Evolutionary conservation across 2,113 vertebrate species (phyloP).

Genomic region (Erythrocercus mccallii): DNA sequence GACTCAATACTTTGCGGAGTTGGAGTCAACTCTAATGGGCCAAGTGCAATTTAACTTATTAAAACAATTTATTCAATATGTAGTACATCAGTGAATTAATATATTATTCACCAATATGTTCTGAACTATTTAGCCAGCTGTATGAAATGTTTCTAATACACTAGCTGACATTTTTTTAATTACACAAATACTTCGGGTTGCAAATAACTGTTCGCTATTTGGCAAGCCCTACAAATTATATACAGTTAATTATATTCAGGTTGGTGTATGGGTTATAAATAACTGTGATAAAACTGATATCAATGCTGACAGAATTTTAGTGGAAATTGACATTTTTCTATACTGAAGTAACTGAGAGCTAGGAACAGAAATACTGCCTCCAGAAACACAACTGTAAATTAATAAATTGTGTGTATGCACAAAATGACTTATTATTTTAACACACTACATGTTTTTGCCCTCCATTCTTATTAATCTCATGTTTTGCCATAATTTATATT

Average conservation of each 20-base stretch:
- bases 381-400: conserved; percentile 7
- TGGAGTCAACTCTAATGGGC: background rate
- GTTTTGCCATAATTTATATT: background rate
- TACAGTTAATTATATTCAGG: conserved; percentile 56
- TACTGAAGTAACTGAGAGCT: conserved; percentile 30
- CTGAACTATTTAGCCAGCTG: conserved; percentile 54
- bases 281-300: conserved; percentile 52
- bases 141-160: conserved; percentile 58
- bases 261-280: conserved; percentile 49
- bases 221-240: conserved; percentile 46
- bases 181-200: conserved; percentile 53
- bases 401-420: background rate
- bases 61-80: conserved; percentile 37
- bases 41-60: conserved; percentile 54
- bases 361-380: background rate
- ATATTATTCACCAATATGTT: conserved; percentile 44
- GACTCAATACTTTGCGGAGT: background rate
- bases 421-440: conserved; percentile 1
- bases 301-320: conserved; percentile 38
- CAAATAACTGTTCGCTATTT: conserved; percentile 52
- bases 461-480: background rate
- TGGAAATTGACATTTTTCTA: conserved; percentile 45
- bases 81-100: conserved; percentile 57
- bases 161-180: conserved; percentile 64
- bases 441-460: background rate